Base-by-base conservation (phyloP, 2,113 vertebrate genomes). In the Calypte anna region DNA sequence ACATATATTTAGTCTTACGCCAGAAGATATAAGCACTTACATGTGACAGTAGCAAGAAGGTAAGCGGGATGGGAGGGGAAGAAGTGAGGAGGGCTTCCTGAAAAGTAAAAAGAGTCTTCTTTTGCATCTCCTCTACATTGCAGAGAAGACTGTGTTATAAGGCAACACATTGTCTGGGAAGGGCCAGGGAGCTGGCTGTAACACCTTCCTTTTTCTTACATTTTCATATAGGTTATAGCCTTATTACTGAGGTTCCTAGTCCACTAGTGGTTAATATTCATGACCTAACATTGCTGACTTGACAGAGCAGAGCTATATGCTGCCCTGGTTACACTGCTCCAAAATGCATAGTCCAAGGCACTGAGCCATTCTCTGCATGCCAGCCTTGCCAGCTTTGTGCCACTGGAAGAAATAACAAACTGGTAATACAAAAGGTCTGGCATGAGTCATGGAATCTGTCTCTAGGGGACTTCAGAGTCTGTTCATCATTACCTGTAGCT, bases 401-500 rank as follows among this genome's bases (percentile, higher is more conserved):
- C 7, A 3, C 70, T 57, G 57, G 54, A 80, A 22, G 68, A 90
- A 95, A 76, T 74, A 82, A 80, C 87, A 82, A 61, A 62, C 62
- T n/a, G 19, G 20, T 28, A 20, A 55, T 55, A 84, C 54, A 94
- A 94, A 95, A 92, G 67, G 8, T 30, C 54, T 89, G 87, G 87
- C 88, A 93, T 0, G 20, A 82, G 18, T 30, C 43, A 73, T 30
- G 51, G 82, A 82, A 88, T 69, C 93, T 61, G 50, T 86, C 70
- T 91, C 59, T 79, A 80, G 78, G 48, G 21, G 12, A 64, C 62
- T 63, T 74, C 30, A 82, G 66, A 79, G 17, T 40, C 28, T n/a
- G 55, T 89, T 94, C 58, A 85, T 78, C 84, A 64, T 87, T 91
- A 93, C 84, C 63, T 96, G 89, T 44, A 79, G 31, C 40, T 92